A percentile compares a stretch with the other conserved stretches of the same genome.
Evolutionary conservation across 2,113 vertebrate genomes (phyloP).

Genomic region (Anoura caudifer): DNA sequence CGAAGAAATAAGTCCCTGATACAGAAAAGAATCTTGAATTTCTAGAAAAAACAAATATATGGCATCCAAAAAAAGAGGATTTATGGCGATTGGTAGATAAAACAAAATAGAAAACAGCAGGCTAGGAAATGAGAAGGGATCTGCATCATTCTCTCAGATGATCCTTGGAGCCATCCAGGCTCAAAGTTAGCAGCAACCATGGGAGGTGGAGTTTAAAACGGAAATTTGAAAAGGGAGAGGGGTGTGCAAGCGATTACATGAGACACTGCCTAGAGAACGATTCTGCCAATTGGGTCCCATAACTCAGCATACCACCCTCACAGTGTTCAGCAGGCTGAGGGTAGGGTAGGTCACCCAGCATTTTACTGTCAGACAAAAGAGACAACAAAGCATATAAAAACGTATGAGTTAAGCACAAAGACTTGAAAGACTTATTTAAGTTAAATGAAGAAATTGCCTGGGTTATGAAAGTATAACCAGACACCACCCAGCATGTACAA

Average conservation of each 20-base stretch:
- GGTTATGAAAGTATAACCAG: background rate
- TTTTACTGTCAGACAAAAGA: background rate
- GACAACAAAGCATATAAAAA: background rate
- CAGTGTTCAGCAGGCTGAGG: background rate
- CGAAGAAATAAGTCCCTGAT: background rate
- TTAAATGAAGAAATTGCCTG: background rate
- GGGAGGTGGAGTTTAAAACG: background rate
- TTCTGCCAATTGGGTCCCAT: background rate
- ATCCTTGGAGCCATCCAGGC: background rate
- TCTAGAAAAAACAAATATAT: conserved; percentile 1
- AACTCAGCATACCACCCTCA: background rate
- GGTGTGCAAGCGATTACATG: background rate
- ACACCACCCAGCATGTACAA: background rate
- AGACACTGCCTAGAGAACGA: background rate
- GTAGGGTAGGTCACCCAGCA: background rate
- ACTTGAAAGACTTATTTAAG: background rate
- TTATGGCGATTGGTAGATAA: background rate
- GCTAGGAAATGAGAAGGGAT: background rate
- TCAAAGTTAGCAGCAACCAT: background rate
- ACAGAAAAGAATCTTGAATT: background rate
- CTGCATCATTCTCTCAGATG: background rate
- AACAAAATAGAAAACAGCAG: background rate
- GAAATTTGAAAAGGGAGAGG: background rate
- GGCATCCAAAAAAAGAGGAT: background rate
- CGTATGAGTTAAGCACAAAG: background rate